A percentile compares a stretch with the other conserved stretches of the same genome.
These are phyloP conservation scores for Riparia riparia DNA, from an alignment of 2,113 vertebrate species.

Conservation along the genomic window DNA sequence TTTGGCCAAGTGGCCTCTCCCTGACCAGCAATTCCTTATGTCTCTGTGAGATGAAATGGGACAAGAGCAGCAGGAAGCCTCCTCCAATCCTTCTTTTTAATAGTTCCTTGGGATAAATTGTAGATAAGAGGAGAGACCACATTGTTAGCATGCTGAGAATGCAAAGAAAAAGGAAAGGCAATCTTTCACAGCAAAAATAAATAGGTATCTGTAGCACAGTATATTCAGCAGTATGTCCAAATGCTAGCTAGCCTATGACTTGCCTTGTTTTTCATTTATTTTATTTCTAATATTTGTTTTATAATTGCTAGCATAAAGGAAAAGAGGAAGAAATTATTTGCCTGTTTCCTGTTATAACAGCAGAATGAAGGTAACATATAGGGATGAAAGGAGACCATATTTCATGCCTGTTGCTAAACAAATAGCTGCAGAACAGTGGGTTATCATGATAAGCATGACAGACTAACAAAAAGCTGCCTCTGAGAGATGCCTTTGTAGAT, in stretches of 20 bases:
- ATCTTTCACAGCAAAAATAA: slow-evolving; percentile 44
- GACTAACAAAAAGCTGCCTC: slow-evolving; percentile 41
- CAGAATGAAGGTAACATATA: neutral
- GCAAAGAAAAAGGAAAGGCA: slow-evolving; percentile 40
- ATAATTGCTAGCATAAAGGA: neutral
- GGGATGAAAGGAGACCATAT: slow-evolving; percentile 35
- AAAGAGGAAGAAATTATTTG: slow-evolving; percentile 37
- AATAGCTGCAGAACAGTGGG: slow-evolving; percentile 44
- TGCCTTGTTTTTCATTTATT: neutral
- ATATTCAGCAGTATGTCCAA: neutral
- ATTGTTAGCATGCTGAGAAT: slow-evolving; percentile 61
- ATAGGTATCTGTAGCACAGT: neutral
- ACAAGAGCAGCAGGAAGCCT: slow-evolving; percentile 71
- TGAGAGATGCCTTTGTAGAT: slow-evolving; percentile 39
- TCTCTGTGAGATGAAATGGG: slow-evolving; percentile 69
- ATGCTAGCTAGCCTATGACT: neutral
- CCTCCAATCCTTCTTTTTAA: slow-evolving; percentile 58
- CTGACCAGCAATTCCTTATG: slow-evolving; percentile 63
- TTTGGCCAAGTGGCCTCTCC: slow-evolving; percentile 69
- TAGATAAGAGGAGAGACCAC: slow-evolving; percentile 64
- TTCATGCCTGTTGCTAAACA: slow-evolving; percentile 58
- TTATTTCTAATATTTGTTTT: slow-evolving; percentile 22
- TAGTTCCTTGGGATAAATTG: slow-evolving; percentile 62
- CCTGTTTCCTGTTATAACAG: slow-evolving; percentile 37
- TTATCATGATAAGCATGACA: slow-evolving; percentile 24